Evolutionary conservation across 2,113 vertebrate species (phyloP).

Genomic region (Bujurquina vittata): DNA sequence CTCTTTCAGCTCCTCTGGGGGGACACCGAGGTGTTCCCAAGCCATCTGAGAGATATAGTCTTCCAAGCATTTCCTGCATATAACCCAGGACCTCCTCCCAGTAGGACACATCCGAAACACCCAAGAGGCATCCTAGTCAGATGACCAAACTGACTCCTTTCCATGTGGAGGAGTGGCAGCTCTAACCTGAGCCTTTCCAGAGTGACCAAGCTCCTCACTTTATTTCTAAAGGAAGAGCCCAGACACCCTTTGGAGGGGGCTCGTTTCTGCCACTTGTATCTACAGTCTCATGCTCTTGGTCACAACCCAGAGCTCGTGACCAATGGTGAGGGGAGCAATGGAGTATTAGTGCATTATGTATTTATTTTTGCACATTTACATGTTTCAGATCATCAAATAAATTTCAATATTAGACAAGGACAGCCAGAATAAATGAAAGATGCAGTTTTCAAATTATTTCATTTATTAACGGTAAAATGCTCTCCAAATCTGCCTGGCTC

Average conservation of each 20-base stretch:
- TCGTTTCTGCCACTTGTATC: neutral
- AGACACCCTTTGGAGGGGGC: neutral
- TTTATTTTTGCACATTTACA: neutral
- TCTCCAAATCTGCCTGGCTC: neutral
- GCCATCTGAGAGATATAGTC: neutral
- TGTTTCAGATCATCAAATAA: neutral
- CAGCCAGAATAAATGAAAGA: neutral
- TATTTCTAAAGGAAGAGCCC: neutral
- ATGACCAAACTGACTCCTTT: neutral
- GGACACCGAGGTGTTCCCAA: neutral
- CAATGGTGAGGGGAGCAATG: neutral
- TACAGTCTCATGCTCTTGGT: neutral
- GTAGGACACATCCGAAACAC: neutral
- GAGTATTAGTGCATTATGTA: neutral
- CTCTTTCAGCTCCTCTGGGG: rapidly evolving
- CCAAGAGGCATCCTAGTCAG: neutral
- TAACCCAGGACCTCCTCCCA: neutral
- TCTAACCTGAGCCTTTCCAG: neutral
- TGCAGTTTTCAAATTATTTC: neutral
- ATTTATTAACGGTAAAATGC: neutral
- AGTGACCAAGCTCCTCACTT: neutral
- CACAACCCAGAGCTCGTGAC: too few relatives aligned
- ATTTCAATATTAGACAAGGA: neutral
- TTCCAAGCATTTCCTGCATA: neutral
- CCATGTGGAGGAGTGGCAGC: neutral